Evolutionary conservation across 2,113 vertebrate genomes (phyloP), one percentile per base, ranked within the genome.

Genomic region (Elephas maximus): DNA sequence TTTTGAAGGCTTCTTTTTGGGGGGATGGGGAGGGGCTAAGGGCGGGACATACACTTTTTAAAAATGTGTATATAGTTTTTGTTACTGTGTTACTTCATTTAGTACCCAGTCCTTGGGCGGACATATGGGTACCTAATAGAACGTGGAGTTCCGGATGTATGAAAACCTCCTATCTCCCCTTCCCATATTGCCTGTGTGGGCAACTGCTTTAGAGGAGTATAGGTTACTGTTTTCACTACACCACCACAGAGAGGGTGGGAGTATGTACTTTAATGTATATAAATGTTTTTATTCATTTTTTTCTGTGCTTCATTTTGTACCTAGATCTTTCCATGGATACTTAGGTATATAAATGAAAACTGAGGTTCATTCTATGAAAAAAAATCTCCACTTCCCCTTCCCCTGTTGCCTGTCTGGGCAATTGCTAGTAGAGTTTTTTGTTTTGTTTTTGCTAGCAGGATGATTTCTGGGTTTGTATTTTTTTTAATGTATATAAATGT

Each of bases 281-380:
- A 92, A 93, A 81, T 87, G 23, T 76, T 91, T 94, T 93, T 91
- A n/a, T 4, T 86, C 51, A 18, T 48, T 94, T 95, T 89, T 96
- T 83, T 74, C 26, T 93, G 44, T 86, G 83, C 44, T 87, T 77
- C 92, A 90, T 97, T 95, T 91, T 97, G 96, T 98, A 85, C 95
- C 90, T 97, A 97, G 67, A 76, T 44, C 69, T 94, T 67, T 90
- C 87, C 91, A 51, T 91, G 83, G 94, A 81, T 78, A 63, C 65
- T 93, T 97, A 95, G 93, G 92, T 94, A 88, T 94, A 62, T 94
- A 85, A 85, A 93, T 93, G 77, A 97, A 97, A 96, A 96, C 88
- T 63, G 78, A 97, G 97, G 90, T 97, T 97, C 94, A 95, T 97
- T 97, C 97, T 97, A 97, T 97, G 96, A 73, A 73, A 73, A 73